Conservation (phyloP, 2,797 vertebrate species). For the Eleutherodactylus coqui region DNA sequence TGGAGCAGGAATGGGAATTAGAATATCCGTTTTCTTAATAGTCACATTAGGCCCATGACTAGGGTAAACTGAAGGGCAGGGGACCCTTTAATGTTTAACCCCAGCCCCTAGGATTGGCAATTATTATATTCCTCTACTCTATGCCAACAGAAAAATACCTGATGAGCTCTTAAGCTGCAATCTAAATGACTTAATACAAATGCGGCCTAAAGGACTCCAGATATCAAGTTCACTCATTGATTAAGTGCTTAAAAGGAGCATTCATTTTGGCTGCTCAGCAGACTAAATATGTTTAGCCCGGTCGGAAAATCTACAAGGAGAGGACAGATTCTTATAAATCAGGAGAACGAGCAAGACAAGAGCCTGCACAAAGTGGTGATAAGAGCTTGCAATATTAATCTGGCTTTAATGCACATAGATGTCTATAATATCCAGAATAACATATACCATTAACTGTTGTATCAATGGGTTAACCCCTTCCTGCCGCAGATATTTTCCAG, state of each 20-base stretch:
- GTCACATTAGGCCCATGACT: slow-evolving; percentile 27
- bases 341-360: slow-evolving; percentile 36
- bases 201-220: slow-evolving; percentile 55
- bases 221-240: slow-evolving; percentile 60
- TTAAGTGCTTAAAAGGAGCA: slow-evolving; percentile 59
- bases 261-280: slow-evolving; percentile 62
- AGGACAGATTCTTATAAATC: slow-evolving; percentile 57
- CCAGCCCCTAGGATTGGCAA: background rate
- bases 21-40: slow-evolving; percentile 22
- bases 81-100: slow-evolving; percentile 22
- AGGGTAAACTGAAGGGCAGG: slow-evolving; percentile 30
- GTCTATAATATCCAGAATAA: slow-evolving; percentile 64
- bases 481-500: no score
- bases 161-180: slow-evolving; percentile 58
- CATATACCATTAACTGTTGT: slow-evolving; percentile 54
- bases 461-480: no score
- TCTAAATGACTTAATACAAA: slow-evolving; percentile 60
- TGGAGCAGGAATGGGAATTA: slow-evolving; percentile 9
- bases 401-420: slow-evolving; percentile 54
- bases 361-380: slow-evolving; percentile 51
- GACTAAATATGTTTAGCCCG: slow-evolving; percentile 59
- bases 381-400: slow-evolving; percentile 54
- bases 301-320: slow-evolving; percentile 55
- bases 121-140: slow-evolving; percentile 37
- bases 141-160: slow-evolving; percentile 47